Evolutionary conservation across 2,888 invertebrate species (phyloP), one percentile per base, ranked within the genome.

Genomic region (Nebria brevicollis): DNA sequence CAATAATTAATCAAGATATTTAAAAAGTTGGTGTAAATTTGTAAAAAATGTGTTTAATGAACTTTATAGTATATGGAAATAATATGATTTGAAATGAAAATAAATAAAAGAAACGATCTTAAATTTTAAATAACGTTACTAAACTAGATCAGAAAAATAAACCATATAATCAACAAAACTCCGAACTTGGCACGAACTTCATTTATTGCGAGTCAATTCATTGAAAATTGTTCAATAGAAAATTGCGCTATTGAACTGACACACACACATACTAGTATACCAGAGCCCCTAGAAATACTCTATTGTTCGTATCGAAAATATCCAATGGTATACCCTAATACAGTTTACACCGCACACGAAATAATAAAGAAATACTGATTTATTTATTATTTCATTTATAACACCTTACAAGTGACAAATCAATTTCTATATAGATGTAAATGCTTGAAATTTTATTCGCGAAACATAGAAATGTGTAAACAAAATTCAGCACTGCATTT

Each of bases 171-270:
- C 78, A 78, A 72, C 66, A 72, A 79, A 79, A 73, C 43, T 66
- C 66, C 66, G 66, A 66, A 74, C 75, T 79, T 74, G 79, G 43
- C 75, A 74, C 75, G 74, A 79, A 79, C 79, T 74, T 79, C 74
- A 79, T 79, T 79, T 75, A 79, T 75, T 74, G 75, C 26, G 75
- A 79, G 66, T 79, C 73, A 79, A 79, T 79, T 42, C 68, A 43
- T 74, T 54, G 66, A 74, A 79, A 79, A 74, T 75, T 66, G 72
- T 66, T 74, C 79, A 65, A 73, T 79, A 73, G 75, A 75, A 78
- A 79, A 68, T 26, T 15, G 64, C 66, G 42, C 79, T 79, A 79
- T 79, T 34, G 70, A 70, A 70, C 70, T 26, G 54, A 54, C 54
- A 11, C 54, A 54, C 54, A 8, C 54, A 54, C 54, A 54, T 34